phyloP scores from a whole-genome alignment of 2,797 vertebrate species.

The Tiaroga cobitis region DNA sequence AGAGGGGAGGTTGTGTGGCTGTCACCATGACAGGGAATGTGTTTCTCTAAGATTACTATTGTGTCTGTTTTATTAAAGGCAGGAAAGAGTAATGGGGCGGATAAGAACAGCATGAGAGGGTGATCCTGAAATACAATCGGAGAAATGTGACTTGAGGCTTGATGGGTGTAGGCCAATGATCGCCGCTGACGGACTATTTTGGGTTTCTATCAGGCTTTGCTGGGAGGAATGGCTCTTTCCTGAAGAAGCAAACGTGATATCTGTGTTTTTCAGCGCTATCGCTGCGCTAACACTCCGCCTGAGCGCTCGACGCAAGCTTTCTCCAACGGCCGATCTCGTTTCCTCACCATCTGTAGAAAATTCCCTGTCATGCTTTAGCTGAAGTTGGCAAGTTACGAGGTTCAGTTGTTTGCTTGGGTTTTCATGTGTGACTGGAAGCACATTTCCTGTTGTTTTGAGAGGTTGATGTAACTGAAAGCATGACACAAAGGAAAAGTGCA shows the following conservation, averaged over 20 bases:
- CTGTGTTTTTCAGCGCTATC: background rate
- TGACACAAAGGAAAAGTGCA: background rate
- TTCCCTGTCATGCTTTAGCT: background rate
- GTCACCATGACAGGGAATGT: conserved; percentile 82
- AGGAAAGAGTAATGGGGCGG: conserved; percentile 44
- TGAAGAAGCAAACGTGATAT: conserved; percentile 12
- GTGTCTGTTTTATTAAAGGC: conserved; percentile 52
- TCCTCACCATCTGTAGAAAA: background rate
- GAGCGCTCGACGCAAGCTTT: background rate
- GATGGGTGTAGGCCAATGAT: conserved; percentile 39
- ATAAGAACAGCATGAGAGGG: conserved; percentile 48
- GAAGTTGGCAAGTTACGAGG: background rate
- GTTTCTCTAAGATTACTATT: conserved; percentile 82
- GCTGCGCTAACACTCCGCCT: background rate
- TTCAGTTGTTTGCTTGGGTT: background rate
- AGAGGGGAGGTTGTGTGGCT: conserved; percentile 81
- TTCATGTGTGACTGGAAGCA: conserved; percentile 12
- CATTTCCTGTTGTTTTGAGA: conserved; percentile 26
- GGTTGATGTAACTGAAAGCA: conserved; percentile 1
- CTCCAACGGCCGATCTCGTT: conserved; percentile 11
- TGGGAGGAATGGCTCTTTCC: conserved; percentile 33
- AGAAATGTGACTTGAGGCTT: conserved; percentile 34
- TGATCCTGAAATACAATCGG: conserved; percentile 50
- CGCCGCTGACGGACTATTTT: conserved; percentile 39
- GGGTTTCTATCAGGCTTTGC: conserved; percentile 41